These are phyloP conservation scores for Platalea minor DNA, from an alignment of 2,797 vertebrate species.

Conservation along the genomic window DNA sequence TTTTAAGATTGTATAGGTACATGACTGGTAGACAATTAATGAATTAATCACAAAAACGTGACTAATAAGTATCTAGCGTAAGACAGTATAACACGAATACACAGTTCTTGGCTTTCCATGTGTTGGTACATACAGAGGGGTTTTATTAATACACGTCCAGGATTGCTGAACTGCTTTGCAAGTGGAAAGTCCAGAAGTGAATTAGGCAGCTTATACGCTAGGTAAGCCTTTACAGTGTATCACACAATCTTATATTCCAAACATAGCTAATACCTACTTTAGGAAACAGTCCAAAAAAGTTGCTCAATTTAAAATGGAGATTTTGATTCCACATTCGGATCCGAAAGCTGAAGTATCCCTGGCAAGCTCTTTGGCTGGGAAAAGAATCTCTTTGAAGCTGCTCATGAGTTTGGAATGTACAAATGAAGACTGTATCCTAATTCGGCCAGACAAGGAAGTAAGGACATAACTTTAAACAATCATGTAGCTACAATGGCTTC, in stretches of 20 bases:
- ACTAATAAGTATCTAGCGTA: not conserved
- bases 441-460: slow-evolving; percentile 51
- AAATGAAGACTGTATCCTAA: slow-evolving; percentile 44
- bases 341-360: not conserved
- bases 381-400: slow-evolving; percentile 53
- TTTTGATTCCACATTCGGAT: not conserved
- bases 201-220: not conserved
- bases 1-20: not conserved
- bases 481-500: slow-evolving; percentile 20
- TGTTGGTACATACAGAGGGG: not conserved
- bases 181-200: not conserved
- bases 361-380: not conserved
- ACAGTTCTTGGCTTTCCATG: not conserved
- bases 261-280: not conserved
- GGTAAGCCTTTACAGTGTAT: not conserved
- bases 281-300: not conserved
- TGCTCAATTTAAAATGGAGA: not conserved
- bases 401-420: slow-evolving; percentile 56
- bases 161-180: not conserved
- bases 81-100: not conserved
- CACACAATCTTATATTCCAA: not conserved
- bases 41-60: not conserved
- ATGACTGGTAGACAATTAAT: not conserved
- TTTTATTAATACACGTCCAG: not conserved
- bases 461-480: slow-evolving; percentile 16